Base-by-base conservation (phyloP, 2,113 vertebrate species). In the Platanista minor region DNA sequence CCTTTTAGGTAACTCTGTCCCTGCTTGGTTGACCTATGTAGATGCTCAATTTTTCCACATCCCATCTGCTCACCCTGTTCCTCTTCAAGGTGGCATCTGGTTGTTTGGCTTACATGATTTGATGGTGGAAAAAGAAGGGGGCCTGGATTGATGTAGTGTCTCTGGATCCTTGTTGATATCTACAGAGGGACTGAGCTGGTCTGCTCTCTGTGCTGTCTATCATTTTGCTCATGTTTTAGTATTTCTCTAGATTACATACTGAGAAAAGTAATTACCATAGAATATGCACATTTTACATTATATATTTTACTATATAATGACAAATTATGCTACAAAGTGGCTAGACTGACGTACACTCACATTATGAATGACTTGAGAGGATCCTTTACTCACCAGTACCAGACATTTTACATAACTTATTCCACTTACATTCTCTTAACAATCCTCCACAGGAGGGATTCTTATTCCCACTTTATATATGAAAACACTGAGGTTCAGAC, bases 271-370 rank as follows among this genome's bases (percentile, higher is more conserved):
- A 82, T 82, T 95, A 78, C 33, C 39, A 46, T 39, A 67, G 14
- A 57, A 12, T 81, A 61, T 83, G 61, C 8, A 59, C n/a, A 82
- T 78, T 96, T 97, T 91, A 71, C 25, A 83, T 81, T 20, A 69
- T 46, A 33, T 72, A 83, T 71, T 89, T 95, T 85, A 74, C 27
- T 54, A 3, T 41, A 23, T n/a, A 88, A 62, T 82, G 33, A 87
- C 20, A 83, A 67, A 54, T 61, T 54, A 10, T 87, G 69, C 46
- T 87, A 88, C 20, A 43, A 46, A 57, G 57, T 84, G 91, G 80
- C 6, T 66, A 86, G 33, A 72, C 2, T 17, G 33, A 57, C 61
- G 75, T 61, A 39, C 41, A 57, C 43, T 94, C 49, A 87, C 17
- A 11, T 25, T 88, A 11, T n/a, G 39, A 84, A n/a, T 93, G 71